A percentile compares a stretch with the other conserved stretches of the same genome.
Conservation (phyloP, 2,113 vertebrate species). For the Epinephelus lanceolatus region DNA sequence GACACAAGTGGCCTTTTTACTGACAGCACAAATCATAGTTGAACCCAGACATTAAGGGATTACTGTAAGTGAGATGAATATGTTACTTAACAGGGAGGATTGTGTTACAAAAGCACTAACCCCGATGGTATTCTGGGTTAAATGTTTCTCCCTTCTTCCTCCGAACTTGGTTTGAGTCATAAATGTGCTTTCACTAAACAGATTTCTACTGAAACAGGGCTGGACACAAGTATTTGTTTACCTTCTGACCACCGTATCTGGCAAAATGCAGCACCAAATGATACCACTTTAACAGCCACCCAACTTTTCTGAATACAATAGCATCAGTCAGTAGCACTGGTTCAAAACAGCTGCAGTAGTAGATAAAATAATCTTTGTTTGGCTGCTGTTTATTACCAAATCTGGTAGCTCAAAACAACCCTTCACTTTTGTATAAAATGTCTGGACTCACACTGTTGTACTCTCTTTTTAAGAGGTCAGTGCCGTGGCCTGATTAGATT, state of each 20-base stretch:
- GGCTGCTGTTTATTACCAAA: background rate
- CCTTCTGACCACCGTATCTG: background rate
- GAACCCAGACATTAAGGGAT: constrained; percentile 16
- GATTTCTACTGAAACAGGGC: background rate
- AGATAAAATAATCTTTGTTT: background rate
- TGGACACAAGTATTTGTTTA: background rate
- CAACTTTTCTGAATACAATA: background rate
- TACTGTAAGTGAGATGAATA: constrained; percentile 15
- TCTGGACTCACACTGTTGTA: background rate
- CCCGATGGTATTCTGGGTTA: background rate
- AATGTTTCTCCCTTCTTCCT: background rate
- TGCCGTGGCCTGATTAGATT: constrained; percentile 40
- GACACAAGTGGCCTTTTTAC: constrained; percentile 36
- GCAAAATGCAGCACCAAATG: background rate
- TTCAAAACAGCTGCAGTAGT: background rate
- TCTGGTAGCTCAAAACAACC: background rate
- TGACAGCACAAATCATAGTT: background rate
- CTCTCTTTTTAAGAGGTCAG: background rate
- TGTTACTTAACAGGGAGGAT: background rate
- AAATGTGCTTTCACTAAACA: background rate
- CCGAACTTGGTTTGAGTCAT: background rate
- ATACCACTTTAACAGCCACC: background rate
- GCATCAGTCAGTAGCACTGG: background rate
- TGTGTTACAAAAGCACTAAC: background rate
- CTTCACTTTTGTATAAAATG: background rate